A percentile compares a stretch with the other conserved stretches of the same genome.
phyloP scores from a whole-genome alignment of 1,140 invertebrate genomes.

The Cydia pomonella region DNA sequence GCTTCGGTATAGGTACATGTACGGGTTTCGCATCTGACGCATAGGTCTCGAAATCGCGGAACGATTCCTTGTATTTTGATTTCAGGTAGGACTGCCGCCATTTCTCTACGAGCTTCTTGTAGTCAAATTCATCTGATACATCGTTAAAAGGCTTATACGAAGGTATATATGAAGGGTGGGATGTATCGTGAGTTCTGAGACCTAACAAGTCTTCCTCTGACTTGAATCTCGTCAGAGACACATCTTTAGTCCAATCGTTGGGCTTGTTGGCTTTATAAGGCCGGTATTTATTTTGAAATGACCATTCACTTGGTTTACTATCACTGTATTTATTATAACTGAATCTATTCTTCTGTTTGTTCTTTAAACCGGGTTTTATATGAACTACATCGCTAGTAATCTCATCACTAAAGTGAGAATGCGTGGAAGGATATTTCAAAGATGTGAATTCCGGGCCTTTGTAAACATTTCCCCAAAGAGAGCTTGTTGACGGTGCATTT shows the following conservation, averaged over 20 bases:
- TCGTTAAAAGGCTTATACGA: constrained; percentile 56
- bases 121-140: constrained; percentile 54
- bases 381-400: constrained; percentile 57
- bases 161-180: constrained; percentile 59
- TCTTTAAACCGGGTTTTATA: constrained; percentile 58
- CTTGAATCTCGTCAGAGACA: constrained; percentile 57
- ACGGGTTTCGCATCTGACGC: constrained; percentile 63
- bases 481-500: constrained; percentile 48
- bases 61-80: constrained; percentile 62
- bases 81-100: constrained; percentile 70
- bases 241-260: constrained; percentile 61
- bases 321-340: constrained; percentile 51
- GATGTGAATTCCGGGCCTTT: constrained; percentile 53
- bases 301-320: constrained; percentile 50
- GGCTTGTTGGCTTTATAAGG: constrained; percentile 49
- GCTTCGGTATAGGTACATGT: constrained; percentile 65
- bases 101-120: constrained; percentile 66
- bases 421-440: constrained; percentile 52
- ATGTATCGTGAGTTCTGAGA: constrained; percentile 68
- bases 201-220: constrained; percentile 73
- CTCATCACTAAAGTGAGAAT: constrained; percentile 50
- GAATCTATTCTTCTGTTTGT: constrained; percentile 40
- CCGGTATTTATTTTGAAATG: constrained; percentile 42
- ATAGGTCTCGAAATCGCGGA: constrained; percentile 62
- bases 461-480: constrained; percentile 66